Evolutionary conservation across 2,888 invertebrate species (phyloP).

Genomic region (Cyclophora albipunctata): DNA sequence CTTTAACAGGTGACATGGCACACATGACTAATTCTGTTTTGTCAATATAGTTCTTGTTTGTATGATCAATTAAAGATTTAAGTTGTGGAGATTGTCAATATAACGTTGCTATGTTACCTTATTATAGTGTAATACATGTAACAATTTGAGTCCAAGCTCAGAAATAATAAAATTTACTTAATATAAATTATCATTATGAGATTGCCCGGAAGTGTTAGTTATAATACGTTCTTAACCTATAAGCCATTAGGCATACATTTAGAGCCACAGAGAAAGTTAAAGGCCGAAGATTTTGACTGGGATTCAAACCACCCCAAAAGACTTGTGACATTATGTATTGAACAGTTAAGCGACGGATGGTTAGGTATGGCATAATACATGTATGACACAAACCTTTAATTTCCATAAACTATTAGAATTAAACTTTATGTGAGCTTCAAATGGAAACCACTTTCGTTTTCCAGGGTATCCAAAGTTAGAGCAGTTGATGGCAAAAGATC

Average conservation of each 20-base stretch:
- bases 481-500: constrained; percentile 54
- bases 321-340: constrained; percentile 62
- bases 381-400: too few relatives aligned
- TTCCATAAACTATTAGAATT: too few relatives aligned
- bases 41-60: too few relatives aligned
- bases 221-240: constrained; percentile 60
- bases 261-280: constrained; percentile 57
- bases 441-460: neutral
- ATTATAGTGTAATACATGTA: neutral
- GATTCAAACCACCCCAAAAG: constrained; percentile 60
- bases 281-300: constrained; percentile 73
- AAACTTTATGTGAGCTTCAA: too few relatives aligned
- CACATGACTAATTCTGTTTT: too few relatives aligned
- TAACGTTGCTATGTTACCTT: neutral
- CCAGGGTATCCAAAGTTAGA: constrained; percentile 51
- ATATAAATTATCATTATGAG: constrained; percentile 27
- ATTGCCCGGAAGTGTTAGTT: constrained; percentile 52
- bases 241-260: constrained; percentile 29
- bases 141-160: too few relatives aligned
- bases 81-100: too few relatives aligned
- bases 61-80: too few relatives aligned
- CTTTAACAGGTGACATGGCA: too few relatives aligned
- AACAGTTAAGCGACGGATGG: constrained; percentile 65
- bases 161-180: too few relatives aligned
- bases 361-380: constrained; percentile 33